These are phyloP conservation scores for Salvelinus fontinalis DNA, from an alignment of 2,113 vertebrate species.

Conservation along the genomic window DNA sequence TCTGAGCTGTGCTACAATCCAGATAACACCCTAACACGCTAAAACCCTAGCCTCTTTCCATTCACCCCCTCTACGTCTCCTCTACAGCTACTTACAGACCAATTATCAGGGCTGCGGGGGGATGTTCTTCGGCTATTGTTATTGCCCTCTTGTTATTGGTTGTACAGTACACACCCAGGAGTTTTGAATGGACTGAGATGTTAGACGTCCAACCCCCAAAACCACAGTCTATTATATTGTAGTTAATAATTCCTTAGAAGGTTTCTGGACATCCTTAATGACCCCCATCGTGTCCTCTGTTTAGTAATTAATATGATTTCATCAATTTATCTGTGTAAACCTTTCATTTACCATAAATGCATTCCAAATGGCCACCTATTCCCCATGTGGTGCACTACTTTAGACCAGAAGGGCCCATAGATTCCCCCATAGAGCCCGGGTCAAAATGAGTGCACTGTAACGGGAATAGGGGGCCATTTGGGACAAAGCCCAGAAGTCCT, in stretches of 20 bases:
- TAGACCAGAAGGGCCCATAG: too few species aligned
- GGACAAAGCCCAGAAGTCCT: too few species aligned
- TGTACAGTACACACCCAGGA: background rate
- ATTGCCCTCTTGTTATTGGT: constrained; percentile 71
- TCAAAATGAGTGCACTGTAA: too few species aligned
- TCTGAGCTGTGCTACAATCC: constrained; percentile 84
- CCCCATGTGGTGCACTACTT: too few species aligned
- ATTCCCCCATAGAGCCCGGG: too few species aligned
- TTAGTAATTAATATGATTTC: background rate
- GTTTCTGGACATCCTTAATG: too few species aligned
- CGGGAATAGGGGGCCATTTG: too few species aligned
- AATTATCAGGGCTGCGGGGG: constrained; percentile 75
- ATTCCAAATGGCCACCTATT: too few species aligned
- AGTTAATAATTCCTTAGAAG: background rate
- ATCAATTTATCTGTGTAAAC: background rate
- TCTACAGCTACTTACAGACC: constrained; percentile 76
- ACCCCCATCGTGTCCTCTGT: too few species aligned
- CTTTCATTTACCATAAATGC: too few species aligned
- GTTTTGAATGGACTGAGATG: background rate
- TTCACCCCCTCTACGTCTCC: constrained; percentile 59
- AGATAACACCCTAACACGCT: constrained; percentile 79
- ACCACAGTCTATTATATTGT: background rate
- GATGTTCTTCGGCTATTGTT: constrained; percentile 46
- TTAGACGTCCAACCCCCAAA: background rate
- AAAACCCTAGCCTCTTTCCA: constrained; percentile 25